Evolutionary conservation across 2,797 vertebrate genomes (phyloP), one percentile per base, ranked within the genome.

Genomic region (Mycteria americana): DNA sequence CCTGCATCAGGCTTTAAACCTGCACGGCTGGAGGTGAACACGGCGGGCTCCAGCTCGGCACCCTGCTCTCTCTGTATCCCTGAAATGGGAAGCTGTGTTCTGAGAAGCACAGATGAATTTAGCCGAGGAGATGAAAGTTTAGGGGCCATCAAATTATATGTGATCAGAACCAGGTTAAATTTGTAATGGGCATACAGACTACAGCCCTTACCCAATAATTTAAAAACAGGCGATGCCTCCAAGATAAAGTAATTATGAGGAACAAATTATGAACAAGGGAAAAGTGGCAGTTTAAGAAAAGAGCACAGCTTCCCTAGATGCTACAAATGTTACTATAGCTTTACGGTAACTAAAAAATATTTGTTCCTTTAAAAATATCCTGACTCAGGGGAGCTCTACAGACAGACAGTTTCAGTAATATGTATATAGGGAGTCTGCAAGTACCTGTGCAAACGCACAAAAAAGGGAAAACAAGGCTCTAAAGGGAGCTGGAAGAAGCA

Each of bases 21-120:
- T 19, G 13, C 39, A 9, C 0, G 0, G 46, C 21, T 0, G 1
- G 59, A 67, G 35, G 23, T 9, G 33, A 77, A 39, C 15, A 12
- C 5, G 0, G 11, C 0, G 1, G 45, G 37, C 23, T 69, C 21
- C 33, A 16, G 33, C 23, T 28, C 3, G 1, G 54, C 35, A 31
- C 48, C 50, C 35, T 9, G 23, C 2, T 1, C 56, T 64, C 39
- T 33, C 62, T 41, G 3, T 23, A 43, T 10, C 45, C 54, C 39
- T 57, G 31, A 48, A n/a, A 25, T 2, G 48, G 48, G 27, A 57
- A 80, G 51, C 41, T 18, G 53, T 69, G 10, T 54, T 59, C 46
- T 30, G 41, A 60, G 77, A 48, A 27, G 21, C 16, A 65, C 0
- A 0, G 53, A 15, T 62, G 23, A 41, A 50, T 76, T n/a, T 60